Evolutionary conservation across 2,888 invertebrate species (phyloP).

Genomic region (Andrena flavipes): DNA sequence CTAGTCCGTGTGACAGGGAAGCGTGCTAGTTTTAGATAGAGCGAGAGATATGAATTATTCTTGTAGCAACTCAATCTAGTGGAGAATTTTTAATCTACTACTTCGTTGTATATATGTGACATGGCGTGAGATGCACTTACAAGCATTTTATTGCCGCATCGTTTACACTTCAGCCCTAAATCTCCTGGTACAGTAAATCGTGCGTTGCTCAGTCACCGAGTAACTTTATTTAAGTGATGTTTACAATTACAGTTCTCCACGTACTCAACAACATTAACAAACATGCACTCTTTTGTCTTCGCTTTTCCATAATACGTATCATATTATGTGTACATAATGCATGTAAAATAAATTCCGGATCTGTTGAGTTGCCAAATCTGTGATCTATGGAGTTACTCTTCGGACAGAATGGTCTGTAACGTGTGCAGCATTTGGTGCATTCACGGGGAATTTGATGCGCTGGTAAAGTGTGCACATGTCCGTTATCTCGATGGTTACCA

Average conservation of each 20-base stretch:
- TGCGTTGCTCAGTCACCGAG: slow-evolving; percentile 69
- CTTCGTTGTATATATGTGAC: neutral
- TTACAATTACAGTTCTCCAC: slow-evolving; percentile 76
- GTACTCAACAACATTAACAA: slow-evolving; percentile 76
- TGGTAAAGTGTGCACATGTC: neutral
- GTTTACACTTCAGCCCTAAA: neutral
- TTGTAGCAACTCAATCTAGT: neutral
- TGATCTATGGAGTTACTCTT: slow-evolving; percentile 10
- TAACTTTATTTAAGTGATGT: slow-evolving; percentile 80
- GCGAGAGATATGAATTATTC: slow-evolving; percentile 4
- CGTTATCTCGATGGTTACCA: neutral
- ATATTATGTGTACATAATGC: slow-evolving; percentile 70
- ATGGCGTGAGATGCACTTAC: neutral
- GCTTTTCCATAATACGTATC: slow-evolving; percentile 70
- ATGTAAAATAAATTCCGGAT: slow-evolving; percentile 73
- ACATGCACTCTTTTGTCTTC: slow-evolving; percentile 75
- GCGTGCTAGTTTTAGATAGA: slow-evolving; percentile 5
- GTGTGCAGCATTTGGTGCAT: neutral
- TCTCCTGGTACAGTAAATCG: slow-evolving; percentile 43
- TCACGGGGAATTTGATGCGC: slow-evolving; percentile 11
- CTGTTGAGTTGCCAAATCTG: slow-evolving; percentile 50
- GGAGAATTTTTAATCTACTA: slow-evolving; percentile 8
- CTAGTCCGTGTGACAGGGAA: neutral
- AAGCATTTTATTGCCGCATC: neutral
- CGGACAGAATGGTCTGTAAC: slow-evolving; percentile 20